Evolutionary conservation across 2,113 vertebrate genomes (phyloP).

Genomic region (Smithornis capensis): DNA sequence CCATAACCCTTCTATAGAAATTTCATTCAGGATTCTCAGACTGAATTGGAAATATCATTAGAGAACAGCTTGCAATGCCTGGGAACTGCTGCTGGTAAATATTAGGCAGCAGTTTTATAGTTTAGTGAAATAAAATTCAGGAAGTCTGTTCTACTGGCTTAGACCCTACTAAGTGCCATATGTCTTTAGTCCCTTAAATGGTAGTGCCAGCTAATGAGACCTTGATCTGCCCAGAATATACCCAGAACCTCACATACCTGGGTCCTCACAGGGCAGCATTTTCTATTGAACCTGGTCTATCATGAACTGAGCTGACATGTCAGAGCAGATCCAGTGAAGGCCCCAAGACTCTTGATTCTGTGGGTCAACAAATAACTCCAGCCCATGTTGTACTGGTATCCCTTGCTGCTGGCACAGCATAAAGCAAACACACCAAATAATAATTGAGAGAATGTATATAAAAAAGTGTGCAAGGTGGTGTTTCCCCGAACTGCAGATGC

Average conservation of each 20-base stretch:
- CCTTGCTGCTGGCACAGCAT: background rate
- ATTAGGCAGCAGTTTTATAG: background rate
- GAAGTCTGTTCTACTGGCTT: background rate
- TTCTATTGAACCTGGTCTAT: background rate
- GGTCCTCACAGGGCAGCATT: background rate
- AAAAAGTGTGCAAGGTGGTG: background rate
- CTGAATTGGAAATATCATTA: background rate
- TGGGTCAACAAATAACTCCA: background rate
- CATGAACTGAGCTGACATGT: background rate
- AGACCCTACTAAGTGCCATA: background rate
- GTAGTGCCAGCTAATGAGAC: background rate
- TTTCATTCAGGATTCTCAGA: background rate
- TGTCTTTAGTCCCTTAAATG: background rate
- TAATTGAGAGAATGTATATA: background rate
- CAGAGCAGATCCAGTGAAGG: background rate
- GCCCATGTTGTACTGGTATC: rapidly evolving
- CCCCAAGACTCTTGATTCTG: background rate
- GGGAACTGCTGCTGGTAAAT: background rate
- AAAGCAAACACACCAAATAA: background rate
- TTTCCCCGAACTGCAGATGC: background rate
- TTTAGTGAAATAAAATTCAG: background rate
- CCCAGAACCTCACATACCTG: background rate
- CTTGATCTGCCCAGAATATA: background rate
- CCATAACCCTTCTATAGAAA: background rate
- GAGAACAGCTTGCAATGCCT: background rate